Evolutionary conservation across 1,140 invertebrate species (phyloP).

Genomic region (Drosophila parabipectinata): DNA sequence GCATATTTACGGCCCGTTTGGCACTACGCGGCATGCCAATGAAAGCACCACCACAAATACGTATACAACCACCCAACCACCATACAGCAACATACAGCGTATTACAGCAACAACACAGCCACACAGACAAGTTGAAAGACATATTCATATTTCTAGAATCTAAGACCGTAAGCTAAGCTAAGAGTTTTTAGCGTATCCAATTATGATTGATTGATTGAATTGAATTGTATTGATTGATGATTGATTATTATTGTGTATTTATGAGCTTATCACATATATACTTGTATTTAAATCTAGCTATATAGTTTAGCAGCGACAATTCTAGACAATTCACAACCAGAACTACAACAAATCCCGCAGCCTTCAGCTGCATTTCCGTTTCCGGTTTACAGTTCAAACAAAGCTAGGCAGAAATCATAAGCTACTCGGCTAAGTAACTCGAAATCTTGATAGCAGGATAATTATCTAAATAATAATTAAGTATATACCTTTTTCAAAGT

Average conservation of each 20-base stretch:
- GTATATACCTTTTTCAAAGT: conserved; percentile 70
- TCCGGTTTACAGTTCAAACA: conserved; percentile 32
- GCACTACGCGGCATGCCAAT: conserved; percentile 50
- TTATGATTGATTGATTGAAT: conserved; percentile 60
- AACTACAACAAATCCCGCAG: conserved; percentile 12
- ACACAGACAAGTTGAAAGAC: conserved; percentile 65
- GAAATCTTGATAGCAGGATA: not conserved
- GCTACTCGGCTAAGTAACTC: conserved; percentile 17
- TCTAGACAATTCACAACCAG: conserved; percentile 33
- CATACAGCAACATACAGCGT: conserved; percentile 4
- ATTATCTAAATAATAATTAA: conserved; percentile 23
- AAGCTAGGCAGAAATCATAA: conserved; percentile 32
- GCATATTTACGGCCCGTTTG: conserved; percentile 61
- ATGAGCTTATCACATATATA: conserved; percentile 66
- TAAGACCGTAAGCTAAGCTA: conserved; percentile 48
- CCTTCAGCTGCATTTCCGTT: conserved; percentile 46
- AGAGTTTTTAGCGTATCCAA: conserved; percentile 64
- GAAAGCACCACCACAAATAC: conserved; percentile 25
- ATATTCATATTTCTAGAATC: conserved; percentile 69
- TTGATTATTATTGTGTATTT: conserved; percentile 72
- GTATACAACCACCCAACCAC: conserved; percentile 19
- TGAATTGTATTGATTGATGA: conserved; percentile 60
- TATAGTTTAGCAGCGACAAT: conserved; percentile 41
- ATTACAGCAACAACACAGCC: conserved; percentile 30
- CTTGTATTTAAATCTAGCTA: conserved; percentile 43